Evolutionary conservation across 2,888 invertebrate species (phyloP).

Genomic region (Mythimna loreyi): DNA sequence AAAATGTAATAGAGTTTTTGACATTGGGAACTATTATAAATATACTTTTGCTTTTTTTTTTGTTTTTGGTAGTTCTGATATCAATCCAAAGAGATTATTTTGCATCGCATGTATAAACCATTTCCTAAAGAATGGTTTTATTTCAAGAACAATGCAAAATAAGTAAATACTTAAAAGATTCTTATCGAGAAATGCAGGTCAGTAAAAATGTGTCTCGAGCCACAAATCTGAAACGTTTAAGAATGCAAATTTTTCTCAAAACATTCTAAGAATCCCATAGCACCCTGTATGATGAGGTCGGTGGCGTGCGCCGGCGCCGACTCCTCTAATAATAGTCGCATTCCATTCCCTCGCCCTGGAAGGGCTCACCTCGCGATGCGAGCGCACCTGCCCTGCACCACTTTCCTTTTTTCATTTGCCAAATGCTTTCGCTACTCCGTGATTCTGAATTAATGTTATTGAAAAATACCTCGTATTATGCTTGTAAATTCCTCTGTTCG

Average conservation of each 20-base stretch:
- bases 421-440: slow-evolving; percentile 75
- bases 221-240: slow-evolving; percentile 26
- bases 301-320: slow-evolving; percentile 84
- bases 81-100: too few species aligned
- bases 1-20: not conserved
- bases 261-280: slow-evolving; percentile 54
- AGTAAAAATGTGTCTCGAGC: slow-evolving; percentile 10
- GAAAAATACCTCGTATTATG: slow-evolving; percentile 46
- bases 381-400: slow-evolving; percentile 81
- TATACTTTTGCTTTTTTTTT: not conserved
- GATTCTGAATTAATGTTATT: slow-evolving; percentile 60
- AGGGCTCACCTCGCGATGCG: slow-evolving; percentile 74
- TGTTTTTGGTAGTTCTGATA: not conserved
- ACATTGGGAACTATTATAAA: not conserved
- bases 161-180: not conserved
- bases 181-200: not conserved
- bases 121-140: not conserved
- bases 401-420: slow-evolving; percentile 86
- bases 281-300: slow-evolving; percentile 75
- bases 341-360: slow-evolving; percentile 79
- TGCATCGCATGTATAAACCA: not conserved
- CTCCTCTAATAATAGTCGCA: slow-evolving; percentile 88
- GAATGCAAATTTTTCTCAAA: slow-evolving; percentile 36
- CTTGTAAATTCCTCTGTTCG: slow-evolving; percentile 15
- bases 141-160: slow-evolving; percentile 3